These are phyloP conservation scores for Sesamia inferens DNA, from an alignment of 2,888 invertebrate genomes.

Conservation along the genomic window DNA sequence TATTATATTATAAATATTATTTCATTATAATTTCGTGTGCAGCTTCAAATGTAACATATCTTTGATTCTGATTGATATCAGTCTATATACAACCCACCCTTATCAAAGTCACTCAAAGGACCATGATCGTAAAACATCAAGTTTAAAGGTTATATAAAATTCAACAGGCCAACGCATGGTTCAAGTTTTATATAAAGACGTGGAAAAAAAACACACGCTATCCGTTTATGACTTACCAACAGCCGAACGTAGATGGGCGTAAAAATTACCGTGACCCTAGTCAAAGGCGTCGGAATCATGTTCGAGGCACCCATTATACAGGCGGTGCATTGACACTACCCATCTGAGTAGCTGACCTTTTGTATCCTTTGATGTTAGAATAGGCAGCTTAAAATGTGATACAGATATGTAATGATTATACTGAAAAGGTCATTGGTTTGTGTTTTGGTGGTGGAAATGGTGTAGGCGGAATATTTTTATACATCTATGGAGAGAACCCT, in stretches of 20 bases:
- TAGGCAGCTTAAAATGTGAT: not conserved
- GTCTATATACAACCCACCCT: not conserved
- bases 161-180: not conserved
- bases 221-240: not conserved
- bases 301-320: constrained; percentile 15
- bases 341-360: constrained; percentile 41
- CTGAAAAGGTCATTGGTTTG: too few species aligned
- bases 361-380: constrained; percentile 27
- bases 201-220: constrained; percentile 2
- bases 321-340: constrained; percentile 25
- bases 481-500: not conserved
- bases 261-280: constrained; percentile 46
- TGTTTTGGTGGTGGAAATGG: too few species aligned
- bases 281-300: constrained; percentile 20
- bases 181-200: not conserved
- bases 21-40: not conserved
- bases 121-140: not conserved
- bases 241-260: constrained; percentile 23
- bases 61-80: not conserved
- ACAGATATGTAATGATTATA: not conserved
- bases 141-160: not conserved
- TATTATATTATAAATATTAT: too few species aligned
- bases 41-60: not conserved
- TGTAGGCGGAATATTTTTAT: not conserved
- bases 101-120: constrained; percentile 23